Evolutionary conservation across 1,140 invertebrate species (phyloP).

Genomic region (Pectinophora gossypiella): DNA sequence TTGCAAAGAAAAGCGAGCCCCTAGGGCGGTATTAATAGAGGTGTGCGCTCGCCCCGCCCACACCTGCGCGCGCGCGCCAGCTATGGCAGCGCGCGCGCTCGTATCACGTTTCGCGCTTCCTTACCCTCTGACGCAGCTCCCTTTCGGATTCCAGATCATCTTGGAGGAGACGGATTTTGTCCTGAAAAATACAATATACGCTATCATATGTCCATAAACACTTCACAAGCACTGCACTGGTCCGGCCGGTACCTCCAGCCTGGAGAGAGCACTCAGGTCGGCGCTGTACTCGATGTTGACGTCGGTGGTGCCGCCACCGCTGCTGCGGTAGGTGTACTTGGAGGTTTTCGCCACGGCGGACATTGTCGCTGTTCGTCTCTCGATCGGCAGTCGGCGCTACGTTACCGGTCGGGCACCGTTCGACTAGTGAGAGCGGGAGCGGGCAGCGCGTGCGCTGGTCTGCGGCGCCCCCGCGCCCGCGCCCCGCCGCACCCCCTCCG

Average conservation of each 20-base stretch:
- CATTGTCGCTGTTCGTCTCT: slow-evolving; percentile 77
- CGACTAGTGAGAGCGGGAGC: slow-evolving; percentile 70
- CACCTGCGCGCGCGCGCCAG: slow-evolving; percentile 60
- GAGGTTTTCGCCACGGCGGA: slow-evolving; percentile 88
- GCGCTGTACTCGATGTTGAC: slow-evolving; percentile 95
- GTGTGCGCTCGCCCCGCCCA: slow-evolving; percentile 50
- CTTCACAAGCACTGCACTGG: slow-evolving; percentile 67
- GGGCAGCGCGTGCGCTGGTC: slow-evolving; percentile 44
- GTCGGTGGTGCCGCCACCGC: slow-evolving; percentile 87
- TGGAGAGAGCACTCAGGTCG: slow-evolving; percentile 92
- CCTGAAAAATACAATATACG: slow-evolving; percentile 82
- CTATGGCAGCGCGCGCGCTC: slow-evolving; percentile 45
- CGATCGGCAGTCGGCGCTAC: slow-evolving; percentile 71
- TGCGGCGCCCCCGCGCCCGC: slow-evolving; percentile 19
- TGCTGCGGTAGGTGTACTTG: slow-evolving; percentile 92
- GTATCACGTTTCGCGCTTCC: slow-evolving; percentile 70
- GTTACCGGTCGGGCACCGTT: slow-evolving; percentile 74
- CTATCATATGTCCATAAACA: slow-evolving; percentile 62
- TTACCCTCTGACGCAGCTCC: slow-evolving; percentile 97
- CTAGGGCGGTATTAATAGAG: slow-evolving; percentile 62
- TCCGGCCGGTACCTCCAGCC: slow-evolving; percentile 89
- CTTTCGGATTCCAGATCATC: slow-evolving; percentile 98
- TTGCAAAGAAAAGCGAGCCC: slow-evolving; percentile 29
- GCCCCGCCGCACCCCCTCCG: slow-evolving; percentile 20
- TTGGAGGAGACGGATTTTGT: slow-evolving; percentile 97